phyloP scores from a whole-genome alignment of 2,113 vertebrate genomes.

The Arvicanthis niloticus region DNA sequence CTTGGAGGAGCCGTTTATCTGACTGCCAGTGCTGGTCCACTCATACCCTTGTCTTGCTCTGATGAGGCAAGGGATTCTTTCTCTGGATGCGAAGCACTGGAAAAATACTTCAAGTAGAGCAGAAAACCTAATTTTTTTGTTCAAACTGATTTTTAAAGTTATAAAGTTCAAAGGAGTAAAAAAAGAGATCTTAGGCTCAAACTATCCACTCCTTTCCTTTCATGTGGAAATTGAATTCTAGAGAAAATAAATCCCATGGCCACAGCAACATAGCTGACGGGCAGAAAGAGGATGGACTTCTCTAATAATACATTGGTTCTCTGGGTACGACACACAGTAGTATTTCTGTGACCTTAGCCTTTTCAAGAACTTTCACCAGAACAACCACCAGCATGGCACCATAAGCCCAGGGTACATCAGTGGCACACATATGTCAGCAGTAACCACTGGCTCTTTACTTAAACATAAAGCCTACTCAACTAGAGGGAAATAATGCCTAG shows the following conservation, averaged over 20 bases:
- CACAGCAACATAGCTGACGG: not conserved
- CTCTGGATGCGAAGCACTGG: not conserved
- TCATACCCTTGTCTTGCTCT: not conserved
- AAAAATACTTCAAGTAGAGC: not conserved
- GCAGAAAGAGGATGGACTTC: not conserved
- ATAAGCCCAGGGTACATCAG: not conserved
- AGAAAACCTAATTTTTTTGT: not conserved
- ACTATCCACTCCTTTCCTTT: not conserved
- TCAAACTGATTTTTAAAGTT: slow-evolving; percentile 28
- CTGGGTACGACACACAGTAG: not conserved
- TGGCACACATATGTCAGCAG: not conserved
- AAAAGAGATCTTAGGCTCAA: not conserved
- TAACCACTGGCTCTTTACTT: not conserved
- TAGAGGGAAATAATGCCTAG: not conserved
- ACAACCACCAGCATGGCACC: not conserved
- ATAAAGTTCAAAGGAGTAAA: not conserved
- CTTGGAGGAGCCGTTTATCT: not conserved
- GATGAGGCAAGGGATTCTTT: not conserved
- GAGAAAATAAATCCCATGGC: slow-evolving; percentile 15
- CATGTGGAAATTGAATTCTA: slow-evolving; percentile 20
- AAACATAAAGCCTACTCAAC: too few species aligned
- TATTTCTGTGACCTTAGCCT: not conserved
- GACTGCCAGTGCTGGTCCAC: not conserved
- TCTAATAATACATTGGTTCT: not conserved
- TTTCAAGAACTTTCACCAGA: not conserved